Evolutionary conservation across 2,888 invertebrate genomes (phyloP), one percentile per base, ranked within the genome.

Genomic region (Dermolepida albohirtum): DNA sequence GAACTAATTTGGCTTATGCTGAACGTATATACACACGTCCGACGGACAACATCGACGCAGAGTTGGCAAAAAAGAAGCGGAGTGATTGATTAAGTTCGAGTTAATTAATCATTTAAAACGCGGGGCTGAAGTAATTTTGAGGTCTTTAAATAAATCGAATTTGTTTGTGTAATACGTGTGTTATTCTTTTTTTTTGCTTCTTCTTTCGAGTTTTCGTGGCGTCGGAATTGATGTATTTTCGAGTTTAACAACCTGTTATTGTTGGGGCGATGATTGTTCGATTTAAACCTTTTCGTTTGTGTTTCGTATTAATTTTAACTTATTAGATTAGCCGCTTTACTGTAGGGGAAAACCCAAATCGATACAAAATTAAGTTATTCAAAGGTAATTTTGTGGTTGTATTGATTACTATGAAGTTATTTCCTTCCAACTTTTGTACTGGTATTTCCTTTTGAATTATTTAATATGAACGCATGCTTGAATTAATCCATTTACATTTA

Each of bases 81-180:
- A 62, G 44, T 62, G 59, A 62, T 47, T 62, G 47, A 62, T 62
- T 62, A 62, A 47, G 47, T 17, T 16, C 4, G 16, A 47, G 14
- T 62, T 62, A 62, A 62, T 62, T 47, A 62, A 62, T 62, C 59
- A 62, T n/a, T 39, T 34, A 34, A 47, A 62, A 62, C 59, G 47
- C 34, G 59, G 43, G 59, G 34, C 47, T 17, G 47, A 47, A 62
- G 47, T 29, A 47, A 49, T 62, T 62, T 62, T 62, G 59, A 47
- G 47, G 59, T 62, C 59, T 62, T 62, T 62, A 62, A 62, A 62
- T 62, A 62, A 62, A 47, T 62, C 59, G 59, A 62, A 62, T 62
- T 62, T 62, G 59, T 62, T 62, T 62, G 47, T 62, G 34, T 34
- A 47, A 62, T 34, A 47, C 47, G 16, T 44, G 17, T 12, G 59